These are phyloP conservation scores for Dufourea novaeangliae DNA, from an alignment of 1,140 invertebrate genomes.

Conservation along the genomic window DNA sequence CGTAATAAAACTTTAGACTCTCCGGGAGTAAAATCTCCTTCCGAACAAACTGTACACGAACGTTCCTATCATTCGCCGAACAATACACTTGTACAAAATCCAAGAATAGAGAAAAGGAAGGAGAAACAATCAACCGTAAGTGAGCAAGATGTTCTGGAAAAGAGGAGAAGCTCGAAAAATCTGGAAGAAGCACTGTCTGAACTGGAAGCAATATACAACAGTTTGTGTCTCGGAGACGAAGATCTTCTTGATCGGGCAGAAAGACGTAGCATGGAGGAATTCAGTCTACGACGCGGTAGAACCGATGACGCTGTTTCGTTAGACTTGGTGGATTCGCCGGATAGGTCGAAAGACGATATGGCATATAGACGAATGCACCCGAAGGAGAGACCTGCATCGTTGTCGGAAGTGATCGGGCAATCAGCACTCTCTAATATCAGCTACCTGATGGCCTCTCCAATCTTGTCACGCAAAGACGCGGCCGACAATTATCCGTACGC, in stretches of 20 bases:
- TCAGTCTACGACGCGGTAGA: slow-evolving; percentile 56
- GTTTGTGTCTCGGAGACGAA: slow-evolving; percentile 90
- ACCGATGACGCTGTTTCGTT: slow-evolving; percentile 5
- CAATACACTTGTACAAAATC: background rate
- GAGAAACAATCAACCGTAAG: slow-evolving; percentile 54
- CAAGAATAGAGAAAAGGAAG: slow-evolving; percentile 4
- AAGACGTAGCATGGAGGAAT: slow-evolving; percentile 85
- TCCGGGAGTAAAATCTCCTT: slow-evolving; percentile 17
- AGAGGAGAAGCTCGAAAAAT: slow-evolving; percentile 86
- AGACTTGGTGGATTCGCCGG: slow-evolving; percentile 77
- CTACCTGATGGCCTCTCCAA: slow-evolving; percentile 88
- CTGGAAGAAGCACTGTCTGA: slow-evolving; percentile 93
- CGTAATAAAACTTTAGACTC: background rate
- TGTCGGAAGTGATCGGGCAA: slow-evolving; percentile 80
- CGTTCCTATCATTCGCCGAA: slow-evolving; percentile 1
- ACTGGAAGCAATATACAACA: slow-evolving; percentile 94
- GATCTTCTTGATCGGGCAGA: slow-evolving; percentile 90
- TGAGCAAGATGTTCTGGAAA: slow-evolving; percentile 73
- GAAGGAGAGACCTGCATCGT: slow-evolving; percentile 81
- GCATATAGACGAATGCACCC: slow-evolving; percentile 88
- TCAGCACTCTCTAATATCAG: slow-evolving; percentile 85
- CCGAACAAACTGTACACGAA: background rate
- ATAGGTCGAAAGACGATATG: slow-evolving; percentile 90
- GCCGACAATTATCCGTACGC: slow-evolving; percentile 22
- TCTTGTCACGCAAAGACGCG: slow-evolving; percentile 73